A percentile compares a stretch with the other conserved stretches of the same genome.
Evolutionary conservation across 2,113 vertebrate species (phyloP).

Genomic region (Triplophysa tibetana): DNA sequence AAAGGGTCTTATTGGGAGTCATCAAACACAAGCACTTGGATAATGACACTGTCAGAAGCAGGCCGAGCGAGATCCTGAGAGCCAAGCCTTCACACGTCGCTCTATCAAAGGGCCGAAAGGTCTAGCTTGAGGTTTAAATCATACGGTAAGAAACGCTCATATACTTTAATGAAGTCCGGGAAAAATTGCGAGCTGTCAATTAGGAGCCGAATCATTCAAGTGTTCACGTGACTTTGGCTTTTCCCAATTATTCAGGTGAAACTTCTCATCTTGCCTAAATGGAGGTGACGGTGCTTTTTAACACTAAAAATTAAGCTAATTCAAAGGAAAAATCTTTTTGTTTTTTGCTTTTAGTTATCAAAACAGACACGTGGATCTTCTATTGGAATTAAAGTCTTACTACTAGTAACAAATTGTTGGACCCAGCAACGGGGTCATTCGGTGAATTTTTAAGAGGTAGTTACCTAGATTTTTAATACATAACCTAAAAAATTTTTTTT

Average conservation of each 20-base stretch:
- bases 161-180: conserved; percentile 57
- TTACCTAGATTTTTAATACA: too few relatives aligned
- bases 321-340: too few relatives aligned
- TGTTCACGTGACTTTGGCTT: conserved; percentile 20
- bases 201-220: conserved; percentile 42
- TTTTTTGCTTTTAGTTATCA: too few relatives aligned
- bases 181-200: conserved; percentile 54
- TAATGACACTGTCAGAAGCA: conserved; percentile 82
- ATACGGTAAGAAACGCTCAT: conserved; percentile 51
- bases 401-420: too few relatives aligned
- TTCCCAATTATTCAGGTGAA: conserved; percentile 25
- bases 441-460: too few relatives aligned
- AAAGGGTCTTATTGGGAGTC: conserved; percentile 80
- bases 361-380: too few relatives aligned
- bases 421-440: too few relatives aligned
- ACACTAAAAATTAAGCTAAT: too few relatives aligned
- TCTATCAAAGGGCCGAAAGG: conserved; percentile 29
- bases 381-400: too few relatives aligned
- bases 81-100: conserved; percentile 67
- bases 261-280: background rate
- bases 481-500: too few relatives aligned
- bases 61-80: conserved; percentile 76
- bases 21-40: conserved; percentile 74
- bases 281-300: too few relatives aligned
- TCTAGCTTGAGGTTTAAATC: conserved; percentile 48